A percentile compares a stretch with the other conserved stretches of the same genome.
Conservation (phyloP, 2,888 invertebrate species). For the Heteropelma amictum region DNA sequence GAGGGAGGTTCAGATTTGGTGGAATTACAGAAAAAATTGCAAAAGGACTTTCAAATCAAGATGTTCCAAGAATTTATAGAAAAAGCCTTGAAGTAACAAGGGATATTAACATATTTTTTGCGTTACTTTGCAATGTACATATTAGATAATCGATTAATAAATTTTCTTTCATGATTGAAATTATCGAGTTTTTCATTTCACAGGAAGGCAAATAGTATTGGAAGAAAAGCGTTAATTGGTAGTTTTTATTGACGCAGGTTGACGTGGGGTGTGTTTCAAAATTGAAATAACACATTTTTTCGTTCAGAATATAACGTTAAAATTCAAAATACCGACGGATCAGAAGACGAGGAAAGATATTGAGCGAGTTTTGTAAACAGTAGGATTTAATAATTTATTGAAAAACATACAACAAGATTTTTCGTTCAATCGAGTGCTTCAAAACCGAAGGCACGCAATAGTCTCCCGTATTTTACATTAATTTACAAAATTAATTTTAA, state of each 20-base stretch:
- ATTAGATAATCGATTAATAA: constrained; percentile 58
- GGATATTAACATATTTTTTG: constrained; percentile 14
- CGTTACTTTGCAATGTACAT: constrained; percentile 57
- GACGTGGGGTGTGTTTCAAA: no score
- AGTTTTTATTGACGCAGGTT: no score
- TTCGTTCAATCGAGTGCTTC: constrained; percentile 70
- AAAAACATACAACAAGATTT: constrained; percentile 76
- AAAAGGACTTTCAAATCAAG: constrained; percentile 67
- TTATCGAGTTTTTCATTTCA: neutral
- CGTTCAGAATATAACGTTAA: neutral
- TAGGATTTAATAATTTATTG: constrained; percentile 71
- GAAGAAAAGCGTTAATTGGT: neutral
- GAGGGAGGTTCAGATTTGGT: constrained; percentile 83
- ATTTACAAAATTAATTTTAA: constrained; percentile 73
- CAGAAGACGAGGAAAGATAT: neutral
- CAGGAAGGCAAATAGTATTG: neutral
- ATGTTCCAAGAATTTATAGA: constrained; percentile 60
- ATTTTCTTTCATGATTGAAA: constrained; percentile 58
- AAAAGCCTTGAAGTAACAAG: constrained; percentile 38
- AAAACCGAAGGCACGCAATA: constrained; percentile 75
- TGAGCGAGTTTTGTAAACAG: constrained; percentile 49
- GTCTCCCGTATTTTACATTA: constrained; percentile 66
- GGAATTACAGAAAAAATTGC: constrained; percentile 81
- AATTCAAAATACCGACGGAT: neutral
- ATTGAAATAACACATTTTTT: neutral